Percentiles rank a stretch among this genome's conserved stretches.
These are phyloP conservation scores for Gadus macrocephalus DNA, from an alignment of 2,113 vertebrate species.

Conservation along the genomic window DNA sequence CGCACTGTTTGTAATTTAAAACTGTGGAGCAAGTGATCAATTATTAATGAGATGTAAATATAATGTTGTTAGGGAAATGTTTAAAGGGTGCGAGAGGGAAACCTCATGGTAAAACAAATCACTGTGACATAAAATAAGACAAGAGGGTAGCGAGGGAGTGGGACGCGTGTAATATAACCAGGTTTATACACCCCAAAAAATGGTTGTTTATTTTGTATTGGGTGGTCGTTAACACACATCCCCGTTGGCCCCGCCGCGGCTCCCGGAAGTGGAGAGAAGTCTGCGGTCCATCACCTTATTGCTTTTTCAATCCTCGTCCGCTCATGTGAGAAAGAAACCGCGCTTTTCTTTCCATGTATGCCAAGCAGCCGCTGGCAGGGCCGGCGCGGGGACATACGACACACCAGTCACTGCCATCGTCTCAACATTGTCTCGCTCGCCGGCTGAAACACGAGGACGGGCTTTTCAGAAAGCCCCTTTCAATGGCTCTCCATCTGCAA, in stretches of 20 bases:
- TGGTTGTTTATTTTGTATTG: no score
- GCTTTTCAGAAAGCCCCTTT: constrained; percentile 63
- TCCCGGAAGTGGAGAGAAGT: constrained; percentile 48
- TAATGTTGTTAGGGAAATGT: constrained; percentile 51
- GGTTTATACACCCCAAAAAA: no score
- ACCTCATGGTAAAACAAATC: constrained; percentile 33
- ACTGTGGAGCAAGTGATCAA: constrained; percentile 39
- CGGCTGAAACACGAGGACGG: constrained; percentile 67
- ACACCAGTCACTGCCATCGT: constrained; percentile 53
- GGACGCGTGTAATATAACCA: no score
- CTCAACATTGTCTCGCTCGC: constrained; percentile 54
- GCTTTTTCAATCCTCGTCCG: constrained; percentile 37
- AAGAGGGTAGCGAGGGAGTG: no score
- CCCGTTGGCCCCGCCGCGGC: constrained; percentile 21
- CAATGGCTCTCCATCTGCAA: constrained; percentile 64
- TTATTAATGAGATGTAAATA: constrained; percentile 58
- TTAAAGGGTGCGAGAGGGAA: constrained; percentile 33
- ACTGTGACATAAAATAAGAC: no score
- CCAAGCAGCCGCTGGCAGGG: constrained; percentile 46
- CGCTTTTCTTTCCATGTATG: constrained; percentile 32
- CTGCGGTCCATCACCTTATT: constrained; percentile 46
- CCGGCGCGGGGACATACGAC: constrained; percentile 55
- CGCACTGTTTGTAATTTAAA: constrained; percentile 36
- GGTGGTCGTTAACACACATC: no score
- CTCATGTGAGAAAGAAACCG: constrained; percentile 46